Evolutionary conservation across 2,113 vertebrate genomes (phyloP), one percentile per base, ranked within the genome.

Genomic region (Cairina moschata): DNA sequence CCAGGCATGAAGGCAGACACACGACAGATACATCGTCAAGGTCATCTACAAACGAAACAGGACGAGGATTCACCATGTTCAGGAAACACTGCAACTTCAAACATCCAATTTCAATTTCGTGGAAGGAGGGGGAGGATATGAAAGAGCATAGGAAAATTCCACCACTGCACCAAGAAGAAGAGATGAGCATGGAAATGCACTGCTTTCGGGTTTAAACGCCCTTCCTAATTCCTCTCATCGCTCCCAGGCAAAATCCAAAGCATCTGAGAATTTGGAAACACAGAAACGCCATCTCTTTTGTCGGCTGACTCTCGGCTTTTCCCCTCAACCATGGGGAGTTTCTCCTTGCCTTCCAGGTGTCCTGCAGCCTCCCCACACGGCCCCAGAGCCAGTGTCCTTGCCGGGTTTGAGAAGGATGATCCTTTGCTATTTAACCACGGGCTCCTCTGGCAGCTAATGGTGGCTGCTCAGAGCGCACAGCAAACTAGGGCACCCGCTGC

Each of bases 41-140:
- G 95, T 96, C 87, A 96, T 96, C 95, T 97, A 97, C 91, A 97
- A 97, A 97, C 71, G 71, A 97, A 97, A 91, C 52, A 86, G 93
- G 81, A 95, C 83, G 86, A 95, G 83, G 84, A 97, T 97, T 97
- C 96, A 97, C 96, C 96, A 97, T 97, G 79, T 94, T 95, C 84
- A 95, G 96, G 93, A 96, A 97, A 94, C 85, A 97, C 94, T 95
- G 94, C 91, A 87, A 96, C 93, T 94, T 96, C 91, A 94, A 92
- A 94, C 85, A 93, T 96, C 96, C 93, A 91, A 84, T 86, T 2
- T 88, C 85, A 90, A 83, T 94, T 91, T 84, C 90, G 81, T 74
- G 80, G 91, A 91, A 91, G 91, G 86, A 93, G 54, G 90, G 93
- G 55, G 10, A 67, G 88, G 75, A 91, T 76, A 91, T 23, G 55